Evolutionary conservation across 2,113 vertebrate genomes (phyloP).

Genomic region (Cyprinodon variegatus): DNA sequence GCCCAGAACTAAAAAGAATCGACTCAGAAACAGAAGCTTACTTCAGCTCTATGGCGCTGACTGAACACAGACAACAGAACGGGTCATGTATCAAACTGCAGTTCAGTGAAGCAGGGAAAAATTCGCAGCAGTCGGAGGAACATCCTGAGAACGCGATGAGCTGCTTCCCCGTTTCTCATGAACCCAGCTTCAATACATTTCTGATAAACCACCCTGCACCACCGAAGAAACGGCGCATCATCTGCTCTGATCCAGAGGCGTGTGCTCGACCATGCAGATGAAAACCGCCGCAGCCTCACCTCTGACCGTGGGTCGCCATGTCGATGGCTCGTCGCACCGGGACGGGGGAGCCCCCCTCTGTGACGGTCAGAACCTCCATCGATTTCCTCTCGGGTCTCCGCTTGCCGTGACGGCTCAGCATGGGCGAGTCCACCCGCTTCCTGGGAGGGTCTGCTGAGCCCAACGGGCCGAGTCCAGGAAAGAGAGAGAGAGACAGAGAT

Average conservation of each 20-base stretch:
- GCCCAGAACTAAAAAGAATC: neutral
- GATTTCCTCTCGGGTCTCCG: constrained; percentile 95
- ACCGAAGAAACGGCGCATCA: constrained; percentile 5
- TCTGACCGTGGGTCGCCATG: constrained; percentile 97
- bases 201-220: constrained; percentile 10
- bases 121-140: neutral
- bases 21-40: neutral
- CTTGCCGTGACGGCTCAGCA: constrained; percentile 96
- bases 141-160: neutral
- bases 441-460: constrained; percentile 88
- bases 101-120: constrained; percentile 26
- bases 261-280: constrained; percentile 23
- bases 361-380: constrained; percentile 97
- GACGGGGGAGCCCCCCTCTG: constrained; percentile 95
- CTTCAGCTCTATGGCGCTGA: neutral
- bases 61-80: constrained; percentile 3
- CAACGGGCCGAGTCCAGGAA: constrained; percentile 1
- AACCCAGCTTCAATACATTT: constrained; percentile 45
- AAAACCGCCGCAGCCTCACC: constrained; percentile 75
- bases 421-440: constrained; percentile 97
- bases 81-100: constrained; percentile 39
- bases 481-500: neutral
- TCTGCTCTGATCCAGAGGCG: neutral
- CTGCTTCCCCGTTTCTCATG: neutral
- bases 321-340: constrained; percentile 95